Evolutionary conservation across 2,113 vertebrate genomes (phyloP).

Genomic region (Mastomys natalensis): DNA sequence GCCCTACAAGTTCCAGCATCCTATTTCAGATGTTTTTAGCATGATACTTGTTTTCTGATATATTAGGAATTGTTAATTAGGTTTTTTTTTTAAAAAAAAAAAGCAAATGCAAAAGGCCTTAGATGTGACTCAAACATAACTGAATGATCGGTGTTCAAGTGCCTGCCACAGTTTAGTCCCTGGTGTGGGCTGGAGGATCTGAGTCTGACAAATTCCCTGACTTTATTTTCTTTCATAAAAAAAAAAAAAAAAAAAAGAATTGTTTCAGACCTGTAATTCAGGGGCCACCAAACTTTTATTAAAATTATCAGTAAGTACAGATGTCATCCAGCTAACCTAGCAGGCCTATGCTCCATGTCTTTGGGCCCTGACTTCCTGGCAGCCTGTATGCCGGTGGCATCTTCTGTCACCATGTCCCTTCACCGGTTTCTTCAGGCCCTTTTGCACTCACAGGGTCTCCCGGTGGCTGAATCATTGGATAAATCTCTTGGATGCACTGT

Average conservation of each 20-base stretch:
- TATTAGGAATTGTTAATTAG: neutral
- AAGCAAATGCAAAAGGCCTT: neutral
- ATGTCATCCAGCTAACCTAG: neutral
- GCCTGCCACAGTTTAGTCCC: neutral
- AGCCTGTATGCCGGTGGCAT: fast-evolving
- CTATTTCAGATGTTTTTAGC: slow-evolving; percentile 26
- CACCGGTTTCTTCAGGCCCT: neutral
- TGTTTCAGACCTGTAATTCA: neutral
- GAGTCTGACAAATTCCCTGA: neutral
- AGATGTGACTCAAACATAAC: neutral
- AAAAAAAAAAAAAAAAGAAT: neutral
- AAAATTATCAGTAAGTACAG: neutral
- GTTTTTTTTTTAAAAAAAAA: neutral
- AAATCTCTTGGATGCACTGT: neutral
- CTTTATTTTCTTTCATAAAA: neutral
- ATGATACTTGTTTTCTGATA: neutral
- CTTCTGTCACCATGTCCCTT: neutral
- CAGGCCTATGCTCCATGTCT: neutral
- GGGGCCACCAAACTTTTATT: neutral
- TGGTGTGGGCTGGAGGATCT: neutral
- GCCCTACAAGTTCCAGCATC: neutral
- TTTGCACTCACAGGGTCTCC: neutral
- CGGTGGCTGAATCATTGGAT: neutral
- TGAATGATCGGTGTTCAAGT: neutral
- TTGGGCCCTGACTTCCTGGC: neutral